Conservation (phyloP, 2,797 vertebrate species). For the Artibeus jamaicensis region DNA sequence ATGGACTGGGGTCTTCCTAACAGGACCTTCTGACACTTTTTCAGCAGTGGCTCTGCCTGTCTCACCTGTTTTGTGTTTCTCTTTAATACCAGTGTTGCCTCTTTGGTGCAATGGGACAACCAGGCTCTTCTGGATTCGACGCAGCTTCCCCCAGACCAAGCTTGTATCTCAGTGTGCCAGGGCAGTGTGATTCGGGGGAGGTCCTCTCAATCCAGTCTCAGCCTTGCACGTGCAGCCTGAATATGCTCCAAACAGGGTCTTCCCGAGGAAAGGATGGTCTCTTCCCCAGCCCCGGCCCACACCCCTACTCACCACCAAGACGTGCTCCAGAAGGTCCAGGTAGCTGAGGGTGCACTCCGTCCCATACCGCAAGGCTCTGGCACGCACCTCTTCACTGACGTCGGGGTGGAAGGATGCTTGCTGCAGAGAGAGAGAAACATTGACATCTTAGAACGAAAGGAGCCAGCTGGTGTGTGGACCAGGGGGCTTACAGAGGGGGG, state of each 20-base stretch:
- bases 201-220: not conserved
- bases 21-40: not conserved
- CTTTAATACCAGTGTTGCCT: not conserved
- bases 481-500: not conserved
- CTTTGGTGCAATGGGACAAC: not conserved
- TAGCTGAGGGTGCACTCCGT: constrained; percentile 93
- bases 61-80: not conserved
- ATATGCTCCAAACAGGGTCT: not conserved
- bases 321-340: constrained; percentile 94
- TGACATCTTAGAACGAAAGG: not conserved
- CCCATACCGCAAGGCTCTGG: constrained; percentile 90
- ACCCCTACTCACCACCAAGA: constrained; percentile 88
- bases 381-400: constrained; percentile 89
- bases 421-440: constrained; percentile 79
- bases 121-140: not conserved
- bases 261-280: not conserved
- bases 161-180: not conserved
- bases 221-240: not conserved
- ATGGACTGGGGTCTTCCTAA: not conserved
- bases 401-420: constrained; percentile 95
- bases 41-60: not conserved
- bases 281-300: fast-evolving
- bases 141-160: not conserved
- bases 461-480: not conserved
- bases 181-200: fast-evolving